Evolutionary conservation across 2,888 invertebrate species (phyloP).

Genomic region (Oligia fasciuncula): DNA sequence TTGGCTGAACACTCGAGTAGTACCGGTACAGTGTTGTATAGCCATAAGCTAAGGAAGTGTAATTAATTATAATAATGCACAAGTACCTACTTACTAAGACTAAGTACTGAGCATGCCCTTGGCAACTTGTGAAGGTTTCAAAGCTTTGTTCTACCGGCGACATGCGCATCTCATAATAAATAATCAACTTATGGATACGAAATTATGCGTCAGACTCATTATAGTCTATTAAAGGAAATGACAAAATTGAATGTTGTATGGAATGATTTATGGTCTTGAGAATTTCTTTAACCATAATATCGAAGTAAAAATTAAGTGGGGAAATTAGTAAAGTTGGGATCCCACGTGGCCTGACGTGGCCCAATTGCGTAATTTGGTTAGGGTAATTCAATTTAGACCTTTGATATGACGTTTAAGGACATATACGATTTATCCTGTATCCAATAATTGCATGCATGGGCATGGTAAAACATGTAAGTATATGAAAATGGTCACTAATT

Average conservation of each 20-base stretch:
- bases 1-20: slow-evolving; percentile 27
- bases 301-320: background rate
- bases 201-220: slow-evolving; percentile 69
- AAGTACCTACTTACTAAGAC: slow-evolving; percentile 39
- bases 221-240: slow-evolving; percentile 59
- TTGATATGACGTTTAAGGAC: background rate
- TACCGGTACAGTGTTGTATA: slow-evolving; percentile 23
- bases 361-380: background rate
- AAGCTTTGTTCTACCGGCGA: slow-evolving; percentile 69
- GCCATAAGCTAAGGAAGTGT: slow-evolving; percentile 74
- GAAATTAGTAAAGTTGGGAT: background rate
- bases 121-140: slow-evolving; percentile 70
- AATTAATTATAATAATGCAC: slow-evolving; percentile 74
- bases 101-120: slow-evolving; percentile 67
- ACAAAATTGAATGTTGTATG: background rate
- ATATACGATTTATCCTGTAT: slow-evolving; percentile 31
- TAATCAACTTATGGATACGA: slow-evolving; percentile 69
- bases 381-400: background rate
- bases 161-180: slow-evolving; percentile 69
- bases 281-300: background rate
- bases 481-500: slow-evolving; percentile 42
- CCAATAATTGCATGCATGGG: background rate
- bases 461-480: slow-evolving; percentile 16
- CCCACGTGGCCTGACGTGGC: background rate
- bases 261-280: background rate